Evolutionary conservation across 1,140 invertebrate species (phyloP), one percentile per base, ranked within the genome.

Genomic region (Drosophila athabasca): DNA sequence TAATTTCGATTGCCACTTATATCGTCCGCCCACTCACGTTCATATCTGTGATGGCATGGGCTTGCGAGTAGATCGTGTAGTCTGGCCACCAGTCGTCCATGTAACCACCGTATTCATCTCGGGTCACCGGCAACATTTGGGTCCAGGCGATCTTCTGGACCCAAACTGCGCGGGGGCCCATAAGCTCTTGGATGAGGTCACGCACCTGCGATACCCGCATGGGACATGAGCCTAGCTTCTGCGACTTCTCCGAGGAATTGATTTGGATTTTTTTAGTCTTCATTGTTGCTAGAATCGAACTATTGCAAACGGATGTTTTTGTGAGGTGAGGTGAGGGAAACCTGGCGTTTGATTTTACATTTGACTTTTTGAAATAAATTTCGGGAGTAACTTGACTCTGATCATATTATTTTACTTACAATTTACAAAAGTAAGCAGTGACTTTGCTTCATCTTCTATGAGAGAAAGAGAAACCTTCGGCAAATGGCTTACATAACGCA

Each of bases 11-110:
- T 35, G 31, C 9, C 3, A 3, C 31, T 17, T 9, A 11, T 17
- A n/a, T 15, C 17, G 15, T 1, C 3, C 15, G 24, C 24, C 24
- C 24, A 66, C 75, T 62, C 3, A 79, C 76, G 54, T 73, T 79
- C 39, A 79, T 65, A 49, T 79, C 77, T 9, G 70, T 75, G 26
- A 79, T 62, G 24, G 71, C 66, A 19, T 75, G 60, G 0, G 13
- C 13, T 0, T 70, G 19, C 3, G 70, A 65, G 13, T 29, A 60
- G 7, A 79, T 4, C 3, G 52, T 17, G 26, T 79, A 79, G 7
- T 79, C 76, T 6, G 77, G 76, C 77, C 76, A 79, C 77, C 77
- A 79, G 26, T 79, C 70, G 0, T 19, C 51, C 8, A 2, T 6
- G 2, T 24, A 49, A 2, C 46, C 51, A 0, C 60, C 54, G n/a